Conservation (phyloP, 2,888 invertebrate species). For the Leptinotarsa haldemani region DNA sequence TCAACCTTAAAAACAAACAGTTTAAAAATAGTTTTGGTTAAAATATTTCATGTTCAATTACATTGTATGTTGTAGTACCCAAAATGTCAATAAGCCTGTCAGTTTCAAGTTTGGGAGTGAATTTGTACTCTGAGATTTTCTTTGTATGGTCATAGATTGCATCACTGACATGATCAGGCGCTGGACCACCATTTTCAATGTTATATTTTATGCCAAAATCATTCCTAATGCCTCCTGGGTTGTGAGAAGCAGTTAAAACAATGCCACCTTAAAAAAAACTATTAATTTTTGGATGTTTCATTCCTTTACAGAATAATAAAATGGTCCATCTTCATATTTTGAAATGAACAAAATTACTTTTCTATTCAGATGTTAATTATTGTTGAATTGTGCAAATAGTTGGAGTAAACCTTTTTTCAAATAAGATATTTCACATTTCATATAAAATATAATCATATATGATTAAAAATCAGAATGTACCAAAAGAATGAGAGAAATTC, state of each 20-base stretch:
- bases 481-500: no score
- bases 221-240: slow-evolving; percentile 96
- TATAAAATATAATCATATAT: background rate
- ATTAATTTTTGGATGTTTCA: background rate
- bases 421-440: background rate
- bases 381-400: no score
- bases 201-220: slow-evolving; percentile 99
- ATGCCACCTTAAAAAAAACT: slow-evolving; percentile 81
- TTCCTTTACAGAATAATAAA: background rate
- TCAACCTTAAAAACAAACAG: slow-evolving; percentile 70
- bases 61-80: slow-evolving; percentile 75
- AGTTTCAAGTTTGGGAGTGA: slow-evolving; percentile 77
- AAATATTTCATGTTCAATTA: slow-evolving; percentile 56
- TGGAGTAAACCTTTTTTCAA: no score
- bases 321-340: background rate
- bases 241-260: slow-evolving; percentile 97
- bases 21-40: background rate
- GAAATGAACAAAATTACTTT: background rate
- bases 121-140: slow-evolving; percentile 81
- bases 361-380: background rate
- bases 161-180: slow-evolving; percentile 91
- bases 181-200: slow-evolving; percentile 96
- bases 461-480: no score
- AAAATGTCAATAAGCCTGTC: slow-evolving; percentile 79
- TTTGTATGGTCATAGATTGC: slow-evolving; percentile 86